Base-by-base conservation (phyloP, 2,797 vertebrate species). In the Cuniculus paca region DNA sequence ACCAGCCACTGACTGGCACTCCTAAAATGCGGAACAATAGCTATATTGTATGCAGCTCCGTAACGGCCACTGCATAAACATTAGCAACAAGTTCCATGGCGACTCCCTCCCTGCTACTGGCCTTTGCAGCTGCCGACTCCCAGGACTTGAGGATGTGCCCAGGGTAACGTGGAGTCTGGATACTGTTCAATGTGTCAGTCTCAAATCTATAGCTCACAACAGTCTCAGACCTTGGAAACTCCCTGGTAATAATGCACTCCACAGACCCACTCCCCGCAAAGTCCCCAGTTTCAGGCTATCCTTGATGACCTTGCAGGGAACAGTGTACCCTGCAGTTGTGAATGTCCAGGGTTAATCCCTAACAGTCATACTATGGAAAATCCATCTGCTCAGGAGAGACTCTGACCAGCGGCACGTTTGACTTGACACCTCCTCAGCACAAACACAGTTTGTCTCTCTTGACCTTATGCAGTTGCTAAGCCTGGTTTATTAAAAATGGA, bases 81-180 rank as follows among this genome's bases (percentile, higher is more conserved):
- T 96, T 96, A 97, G 96, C 95, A 97, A 96, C 96, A 75, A 97
- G 95, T 96, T 97, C 96, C 97, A 96, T 91, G 90, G 95, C 88
- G 96, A 97, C 97, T 98, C 92, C 94, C 97, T 98, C 92, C 94
- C 82, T 52, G 83, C 94, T 24, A 96, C 88, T 94, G 77, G 95
- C 85, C 82, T 96, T 96, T 94, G 83, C 96, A 97, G 91, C 97
- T 85, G 96, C 94, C 79, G 54, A 5, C 92, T 97, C 96, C 92
- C 77, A 70, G 90, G 85, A 78, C 94, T 96, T 96, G 97, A 97
- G 90, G 93, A 95, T 91, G 92, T 95, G 95, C 97, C 97, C 96
- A 91, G 96, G 88, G 96, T 88, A 96, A 96, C 81, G 60, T 77
- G 75, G 91, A 94, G 82, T 95, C 94, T 97, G 97, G 97, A 96